phyloP scores from a whole-genome alignment of 2,797 vertebrate species.

The Anas capensis region DNA sequence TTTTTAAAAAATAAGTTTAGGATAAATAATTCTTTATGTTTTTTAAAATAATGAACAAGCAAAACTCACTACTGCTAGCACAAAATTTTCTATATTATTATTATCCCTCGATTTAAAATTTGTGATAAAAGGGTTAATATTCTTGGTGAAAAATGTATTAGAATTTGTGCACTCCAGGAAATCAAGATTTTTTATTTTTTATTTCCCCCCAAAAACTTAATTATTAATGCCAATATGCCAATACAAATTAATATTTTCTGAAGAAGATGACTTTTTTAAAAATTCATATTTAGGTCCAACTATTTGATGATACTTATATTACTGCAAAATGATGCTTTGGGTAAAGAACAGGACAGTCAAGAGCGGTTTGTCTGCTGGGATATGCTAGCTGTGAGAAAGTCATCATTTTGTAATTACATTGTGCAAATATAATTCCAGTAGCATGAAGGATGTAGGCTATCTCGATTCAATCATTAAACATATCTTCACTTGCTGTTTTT shows the following conservation, averaged over 20 bases:
- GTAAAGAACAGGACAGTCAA: neutral
- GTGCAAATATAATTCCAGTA: neutral
- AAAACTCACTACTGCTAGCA: neutral
- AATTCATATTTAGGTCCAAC: neutral
- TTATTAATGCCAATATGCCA: neutral
- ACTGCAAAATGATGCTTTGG: neutral
- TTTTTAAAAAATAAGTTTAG: neutral
- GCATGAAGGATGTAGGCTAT: neutral
- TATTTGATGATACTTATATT: neutral
- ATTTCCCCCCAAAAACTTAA: neutral
- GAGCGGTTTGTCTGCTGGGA: neutral
- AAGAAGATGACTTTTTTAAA: neutral
- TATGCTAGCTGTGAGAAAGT: conserved; percentile 22
- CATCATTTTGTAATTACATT: neutral
- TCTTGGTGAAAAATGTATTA: neutral
- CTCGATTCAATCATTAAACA: neutral
- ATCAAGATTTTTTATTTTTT: neutral
- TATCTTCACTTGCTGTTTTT: conserved; percentile 7
- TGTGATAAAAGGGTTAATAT: neutral
- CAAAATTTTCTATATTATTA: neutral
- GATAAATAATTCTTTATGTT: neutral
- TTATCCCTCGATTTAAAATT: neutral
- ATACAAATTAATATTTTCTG: neutral
- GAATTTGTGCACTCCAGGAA: neutral
- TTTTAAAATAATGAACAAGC: neutral